Conservation (phyloP, 2,113 vertebrate genomes). For the Glaucidium brasilianum region DNA sequence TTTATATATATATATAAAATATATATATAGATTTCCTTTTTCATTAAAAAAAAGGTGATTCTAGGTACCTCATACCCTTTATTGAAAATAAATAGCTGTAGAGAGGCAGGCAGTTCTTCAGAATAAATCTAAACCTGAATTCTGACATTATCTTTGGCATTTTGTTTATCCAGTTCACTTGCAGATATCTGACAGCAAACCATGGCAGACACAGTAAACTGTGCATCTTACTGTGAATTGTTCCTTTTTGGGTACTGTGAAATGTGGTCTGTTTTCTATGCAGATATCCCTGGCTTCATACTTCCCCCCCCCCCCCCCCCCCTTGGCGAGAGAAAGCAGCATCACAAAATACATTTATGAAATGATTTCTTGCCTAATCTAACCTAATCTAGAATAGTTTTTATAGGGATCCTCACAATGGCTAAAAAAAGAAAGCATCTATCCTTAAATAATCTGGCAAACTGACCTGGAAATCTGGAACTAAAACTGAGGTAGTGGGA, state of each 20-base stretch:
- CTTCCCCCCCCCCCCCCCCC: too few relatives aligned
- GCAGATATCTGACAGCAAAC: background rate
- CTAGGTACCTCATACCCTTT: background rate
- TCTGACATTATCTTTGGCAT: background rate
- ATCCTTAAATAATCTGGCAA: background rate
- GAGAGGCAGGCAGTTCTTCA: background rate
- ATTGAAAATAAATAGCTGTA: background rate
- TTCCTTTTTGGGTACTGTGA: background rate
- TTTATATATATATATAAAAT: too few relatives aligned
- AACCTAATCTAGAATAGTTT: background rate
- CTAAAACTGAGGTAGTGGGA: background rate
- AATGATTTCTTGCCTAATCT: background rate
- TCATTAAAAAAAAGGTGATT: background rate
- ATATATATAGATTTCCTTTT: background rate
- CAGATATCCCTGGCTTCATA: background rate
- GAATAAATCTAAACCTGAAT: background rate
- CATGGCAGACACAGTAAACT: background rate
- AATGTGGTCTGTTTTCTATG: background rate
- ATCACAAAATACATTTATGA: background rate
- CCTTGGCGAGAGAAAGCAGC: fast-evolving
- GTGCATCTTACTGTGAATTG: background rate
- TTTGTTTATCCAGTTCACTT: background rate
- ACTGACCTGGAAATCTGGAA: background rate
- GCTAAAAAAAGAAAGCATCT: background rate
- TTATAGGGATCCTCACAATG: background rate